Conservation (phyloP, 2,797 vertebrate species). For the Danio albolineatus region DNA sequence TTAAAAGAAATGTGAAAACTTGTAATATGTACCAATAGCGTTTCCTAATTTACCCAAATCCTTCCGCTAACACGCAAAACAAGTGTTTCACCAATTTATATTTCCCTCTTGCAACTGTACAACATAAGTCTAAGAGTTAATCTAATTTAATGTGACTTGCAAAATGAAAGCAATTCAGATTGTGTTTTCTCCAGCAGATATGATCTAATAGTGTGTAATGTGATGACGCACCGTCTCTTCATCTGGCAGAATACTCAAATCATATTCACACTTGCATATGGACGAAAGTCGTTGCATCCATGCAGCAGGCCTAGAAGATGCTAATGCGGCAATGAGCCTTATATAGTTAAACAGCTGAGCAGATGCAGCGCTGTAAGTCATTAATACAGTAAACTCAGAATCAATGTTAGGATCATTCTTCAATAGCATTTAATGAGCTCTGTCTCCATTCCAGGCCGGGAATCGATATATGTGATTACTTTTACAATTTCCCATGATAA, state of each 20-base stretch:
- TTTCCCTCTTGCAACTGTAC: background rate
- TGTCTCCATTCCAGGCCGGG: background rate
- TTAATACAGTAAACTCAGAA: background rate
- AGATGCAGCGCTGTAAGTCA: background rate
- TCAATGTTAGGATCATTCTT: slow-evolving; percentile 25
- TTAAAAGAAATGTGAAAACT: background rate
- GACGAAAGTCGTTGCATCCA: background rate
- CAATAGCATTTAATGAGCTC: background rate
- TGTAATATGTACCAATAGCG: no score
- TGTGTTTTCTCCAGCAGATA: slow-evolving; percentile 7
- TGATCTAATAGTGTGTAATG: slow-evolving; percentile 15
- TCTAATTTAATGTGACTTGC: background rate
- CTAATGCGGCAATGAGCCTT: background rate
- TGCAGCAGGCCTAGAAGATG: background rate
- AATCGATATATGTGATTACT: slow-evolving; percentile 9
- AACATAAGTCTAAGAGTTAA: background rate
- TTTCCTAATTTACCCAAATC: background rate
- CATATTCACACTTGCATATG: background rate
- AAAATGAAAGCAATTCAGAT: slow-evolving; percentile 31
- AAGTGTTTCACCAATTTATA: background rate
- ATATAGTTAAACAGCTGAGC: background rate
- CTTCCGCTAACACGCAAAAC: background rate
- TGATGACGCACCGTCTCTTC: background rate
- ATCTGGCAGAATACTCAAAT: background rate
- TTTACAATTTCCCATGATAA: background rate